Conservation (phyloP, 2,113 vertebrate species). For the Lethenteron reissneri region DNA sequence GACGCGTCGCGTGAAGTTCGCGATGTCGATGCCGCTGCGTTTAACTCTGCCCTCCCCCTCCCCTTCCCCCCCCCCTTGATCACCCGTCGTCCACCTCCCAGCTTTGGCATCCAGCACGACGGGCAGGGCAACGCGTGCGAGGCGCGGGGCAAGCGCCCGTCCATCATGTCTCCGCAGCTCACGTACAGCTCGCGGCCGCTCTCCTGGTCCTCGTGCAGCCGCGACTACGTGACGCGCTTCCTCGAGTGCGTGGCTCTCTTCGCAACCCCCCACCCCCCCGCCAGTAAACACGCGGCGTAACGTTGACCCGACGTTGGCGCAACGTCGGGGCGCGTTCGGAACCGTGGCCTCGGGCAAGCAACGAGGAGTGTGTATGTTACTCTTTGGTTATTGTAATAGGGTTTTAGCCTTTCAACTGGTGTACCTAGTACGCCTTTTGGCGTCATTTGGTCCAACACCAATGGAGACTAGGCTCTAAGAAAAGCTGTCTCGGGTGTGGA, state of each 20-base stretch:
- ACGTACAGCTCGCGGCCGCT: not conserved
- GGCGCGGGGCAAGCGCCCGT: conserved; percentile 2
- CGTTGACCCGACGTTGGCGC: not conserved
- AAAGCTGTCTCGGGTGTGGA: too few species aligned
- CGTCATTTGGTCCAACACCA: too few species aligned
- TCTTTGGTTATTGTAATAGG: not conserved
- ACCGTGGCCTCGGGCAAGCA: too few species aligned
- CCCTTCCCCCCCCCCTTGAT: not conserved
- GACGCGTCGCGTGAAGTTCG: too few species aligned
- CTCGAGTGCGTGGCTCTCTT: not conserved
- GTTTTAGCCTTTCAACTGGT: too few species aligned
- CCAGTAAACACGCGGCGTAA: not conserved
- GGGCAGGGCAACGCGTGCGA: conserved; percentile 4
- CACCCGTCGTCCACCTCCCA: conserved; percentile 11
- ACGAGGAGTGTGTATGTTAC: not conserved
- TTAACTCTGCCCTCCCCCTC: not conserved
- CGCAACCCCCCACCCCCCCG: not conserved
- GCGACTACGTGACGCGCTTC: conserved; percentile 5
- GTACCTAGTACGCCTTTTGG: too few species aligned
- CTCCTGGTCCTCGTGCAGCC: conserved; percentile 4
- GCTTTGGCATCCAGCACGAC: conserved; percentile 2
- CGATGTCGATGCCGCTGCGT: too few species aligned
- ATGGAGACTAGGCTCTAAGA: too few species aligned
- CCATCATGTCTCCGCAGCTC: conserved; percentile 3
- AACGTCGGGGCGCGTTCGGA: too few species aligned